A percentile compares a stretch with the other conserved stretches of the same genome.
Conservation (phyloP, 2,113 vertebrate species). For the Atrichornis clamosus region DNA sequence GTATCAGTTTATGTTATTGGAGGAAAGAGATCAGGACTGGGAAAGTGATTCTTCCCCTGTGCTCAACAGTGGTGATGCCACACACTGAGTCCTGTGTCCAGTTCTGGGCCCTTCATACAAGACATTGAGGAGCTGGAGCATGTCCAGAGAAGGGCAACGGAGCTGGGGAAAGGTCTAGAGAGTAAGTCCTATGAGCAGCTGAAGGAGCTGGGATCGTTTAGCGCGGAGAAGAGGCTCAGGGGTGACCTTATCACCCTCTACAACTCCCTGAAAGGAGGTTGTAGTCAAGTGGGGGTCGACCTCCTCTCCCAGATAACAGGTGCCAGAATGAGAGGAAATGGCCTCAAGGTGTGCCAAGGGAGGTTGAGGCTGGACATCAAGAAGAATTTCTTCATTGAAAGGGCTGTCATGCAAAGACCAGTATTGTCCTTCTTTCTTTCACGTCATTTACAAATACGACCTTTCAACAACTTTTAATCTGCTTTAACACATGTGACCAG, state of each 20-base stretch:
- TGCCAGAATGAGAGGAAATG: neutral
- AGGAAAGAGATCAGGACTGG: neutral
- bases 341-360: neutral
- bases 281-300: neutral
- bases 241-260: neutral
- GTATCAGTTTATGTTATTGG: neutral
- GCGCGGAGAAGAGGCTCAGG: neutral
- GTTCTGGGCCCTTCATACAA: neutral
- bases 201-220: neutral
- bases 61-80: fast-evolving
- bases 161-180: neutral
- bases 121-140: neutral
- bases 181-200: neutral
- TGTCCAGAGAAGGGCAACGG: neutral
- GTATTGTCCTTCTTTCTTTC: neutral
- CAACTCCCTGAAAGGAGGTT: neutral
- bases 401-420: neutral
- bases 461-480: constrained; percentile 16
- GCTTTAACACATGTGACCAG: neutral
- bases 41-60: neutral
- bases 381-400: neutral
- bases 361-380: neutral
- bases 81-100: neutral
- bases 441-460: neutral
- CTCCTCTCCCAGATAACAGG: neutral